Percentiles rank a stretch among this genome's conserved stretches.
These are phyloP conservation scores for Melanotaenia trifasciata DNA, from an alignment of 2,797 vertebrate genomes.

Conservation along the genomic window DNA sequence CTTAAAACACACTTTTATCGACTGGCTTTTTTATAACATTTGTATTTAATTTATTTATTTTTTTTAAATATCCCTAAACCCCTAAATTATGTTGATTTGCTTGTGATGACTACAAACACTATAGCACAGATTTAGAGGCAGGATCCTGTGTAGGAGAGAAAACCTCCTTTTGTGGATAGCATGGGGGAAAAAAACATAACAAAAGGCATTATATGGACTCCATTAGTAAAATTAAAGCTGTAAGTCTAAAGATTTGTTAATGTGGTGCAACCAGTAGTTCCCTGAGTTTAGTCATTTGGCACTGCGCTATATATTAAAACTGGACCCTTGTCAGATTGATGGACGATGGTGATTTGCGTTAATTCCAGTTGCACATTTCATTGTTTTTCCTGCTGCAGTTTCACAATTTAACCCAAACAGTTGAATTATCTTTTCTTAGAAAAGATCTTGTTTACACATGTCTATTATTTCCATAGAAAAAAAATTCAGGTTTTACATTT, in stretches of 20 bases:
- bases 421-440: neutral
- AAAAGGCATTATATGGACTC: too few relatives aligned
- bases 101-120: neutral
- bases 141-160: neutral
- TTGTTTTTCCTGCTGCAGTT: neutral
- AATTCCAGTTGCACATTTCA: too few relatives aligned
- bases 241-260: neutral
- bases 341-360: neutral
- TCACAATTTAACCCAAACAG: neutral
- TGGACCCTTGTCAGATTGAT: neutral
- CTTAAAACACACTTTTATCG: too few relatives aligned
- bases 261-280: neutral
- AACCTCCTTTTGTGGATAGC: neutral
- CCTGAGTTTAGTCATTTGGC: neutral
- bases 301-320: neutral
- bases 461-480: too few relatives aligned
- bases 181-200: too few relatives aligned
- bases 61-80: too few relatives aligned
- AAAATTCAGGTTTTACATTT: neutral
- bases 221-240: neutral
- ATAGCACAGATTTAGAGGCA: neutral
- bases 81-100: too few relatives aligned
- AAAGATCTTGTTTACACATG: too few relatives aligned
- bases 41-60: too few relatives aligned
- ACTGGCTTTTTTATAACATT: too few relatives aligned